phyloP scores from a whole-genome alignment of 1,140 invertebrate genomes.

The Polypedilum pembai region DNA sequence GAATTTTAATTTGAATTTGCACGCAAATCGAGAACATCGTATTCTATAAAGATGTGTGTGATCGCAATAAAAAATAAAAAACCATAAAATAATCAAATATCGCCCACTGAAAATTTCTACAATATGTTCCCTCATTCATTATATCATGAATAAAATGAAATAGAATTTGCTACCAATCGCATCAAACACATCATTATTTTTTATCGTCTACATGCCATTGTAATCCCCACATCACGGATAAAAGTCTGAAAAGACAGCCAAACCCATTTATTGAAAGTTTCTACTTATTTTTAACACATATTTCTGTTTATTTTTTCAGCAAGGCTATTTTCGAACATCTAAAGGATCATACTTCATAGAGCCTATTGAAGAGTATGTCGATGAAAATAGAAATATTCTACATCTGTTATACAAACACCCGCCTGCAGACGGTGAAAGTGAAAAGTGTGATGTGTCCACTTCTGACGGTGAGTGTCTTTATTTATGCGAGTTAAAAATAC shows the following conservation, averaged over 20 bases:
- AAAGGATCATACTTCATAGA: slow-evolving; percentile 57
- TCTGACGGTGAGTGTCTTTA: slow-evolving; percentile 22
- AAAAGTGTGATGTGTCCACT: slow-evolving; percentile 4
- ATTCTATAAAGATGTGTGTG: background rate
- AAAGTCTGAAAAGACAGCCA: too few relatives aligned
- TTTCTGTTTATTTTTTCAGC: slow-evolving; percentile 45
- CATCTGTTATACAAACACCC: slow-evolving; percentile 31
- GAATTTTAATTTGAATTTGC: background rate
- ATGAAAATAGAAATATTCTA: slow-evolving; percentile 35
- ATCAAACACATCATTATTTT: slow-evolving; percentile 24
- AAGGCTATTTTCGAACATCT: slow-evolving; percentile 56
- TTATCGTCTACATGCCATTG: too few relatives aligned
- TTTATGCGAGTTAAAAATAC: background rate
- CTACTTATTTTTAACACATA: background rate
- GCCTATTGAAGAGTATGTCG: slow-evolving; percentile 47
- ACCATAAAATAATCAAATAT: slow-evolving; percentile 7
- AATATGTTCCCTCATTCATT: background rate
- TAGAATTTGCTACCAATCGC: background rate
- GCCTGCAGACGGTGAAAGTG: background rate
- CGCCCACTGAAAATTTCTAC: background rate
- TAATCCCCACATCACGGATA: too few relatives aligned
- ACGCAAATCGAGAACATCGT: background rate
- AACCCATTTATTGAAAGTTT: too few relatives aligned
- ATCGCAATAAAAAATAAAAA: background rate
- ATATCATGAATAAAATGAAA: background rate